phyloP scores from a whole-genome alignment of 2,797 vertebrate species.

The Ctenopoma multispine region DNA sequence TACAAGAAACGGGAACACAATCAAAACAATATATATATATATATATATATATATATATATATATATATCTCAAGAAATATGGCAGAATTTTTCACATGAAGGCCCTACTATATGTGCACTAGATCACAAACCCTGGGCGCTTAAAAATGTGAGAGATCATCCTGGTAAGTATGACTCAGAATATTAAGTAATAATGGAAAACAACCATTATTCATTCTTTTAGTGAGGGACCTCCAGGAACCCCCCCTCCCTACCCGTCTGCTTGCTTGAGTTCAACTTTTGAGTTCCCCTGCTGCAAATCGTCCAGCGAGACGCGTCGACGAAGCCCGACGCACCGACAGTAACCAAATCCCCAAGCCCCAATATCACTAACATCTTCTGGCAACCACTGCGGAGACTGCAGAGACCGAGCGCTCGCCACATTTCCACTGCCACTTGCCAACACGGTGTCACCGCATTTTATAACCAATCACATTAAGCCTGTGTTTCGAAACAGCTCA shows the following conservation, averaged over 20 bases:
- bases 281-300: background rate
- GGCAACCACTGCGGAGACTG: conserved; percentile 33
- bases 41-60: background rate
- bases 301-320: too few relatives aligned
- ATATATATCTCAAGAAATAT: too few relatives aligned
- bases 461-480: conserved; percentile 8
- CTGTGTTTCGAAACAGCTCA: background rate
- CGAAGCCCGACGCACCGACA: too few relatives aligned
- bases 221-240: background rate
- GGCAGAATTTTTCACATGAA: background rate
- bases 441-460: conserved; percentile 34
- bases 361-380: conserved; percentile 1
- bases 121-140: background rate
- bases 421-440: conserved; percentile 31
- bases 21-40: too few relatives aligned
- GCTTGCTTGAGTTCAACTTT: too few relatives aligned
- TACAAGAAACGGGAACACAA: background rate
- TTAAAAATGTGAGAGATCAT: background rate
- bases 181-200: background rate
- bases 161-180: conserved; percentile 19
- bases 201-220: background rate
- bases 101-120: background rate
- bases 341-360: background rate
- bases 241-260: too few relatives aligned
- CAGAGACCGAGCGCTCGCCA: conserved; percentile 33